Conservation (phyloP, 2,888 invertebrate genomes). For the Eupeodes latifasciatus region DNA sequence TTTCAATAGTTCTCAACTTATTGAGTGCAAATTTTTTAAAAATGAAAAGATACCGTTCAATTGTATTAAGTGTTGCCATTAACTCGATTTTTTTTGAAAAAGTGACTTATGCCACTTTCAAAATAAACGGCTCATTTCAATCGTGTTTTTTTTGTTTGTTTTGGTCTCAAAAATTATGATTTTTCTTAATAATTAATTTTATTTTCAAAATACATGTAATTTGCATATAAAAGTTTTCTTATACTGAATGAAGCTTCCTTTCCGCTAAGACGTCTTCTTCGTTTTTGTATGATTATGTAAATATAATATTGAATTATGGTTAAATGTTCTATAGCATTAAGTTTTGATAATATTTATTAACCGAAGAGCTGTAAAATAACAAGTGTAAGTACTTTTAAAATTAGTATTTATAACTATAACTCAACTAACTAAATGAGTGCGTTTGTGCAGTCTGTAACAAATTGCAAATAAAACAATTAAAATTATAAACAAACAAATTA, state of each 20-base stretch:
- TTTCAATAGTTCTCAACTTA: no score
- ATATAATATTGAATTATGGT: slow-evolving; percentile 26
- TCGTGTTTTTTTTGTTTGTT: slow-evolving; percentile 1
- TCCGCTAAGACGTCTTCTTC: slow-evolving; percentile 43
- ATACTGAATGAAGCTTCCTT: slow-evolving; percentile 52
- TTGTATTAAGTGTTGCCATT: no score
- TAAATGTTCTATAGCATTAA: slow-evolving; percentile 56
- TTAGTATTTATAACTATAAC: slow-evolving; percentile 32
- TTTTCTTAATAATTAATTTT: slow-evolving; percentile 9
- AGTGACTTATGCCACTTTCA: no score
- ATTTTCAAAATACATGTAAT: slow-evolving; percentile 36
- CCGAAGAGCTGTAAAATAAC: slow-evolving; percentile 71
- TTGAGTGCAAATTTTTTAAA: no score
- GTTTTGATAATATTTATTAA: slow-evolving; percentile 67
- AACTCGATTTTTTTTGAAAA: no score
- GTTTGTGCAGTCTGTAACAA: slow-evolving; percentile 65
- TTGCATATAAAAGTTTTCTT: not conserved
- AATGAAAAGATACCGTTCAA: no score
- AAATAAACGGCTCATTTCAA: no score
- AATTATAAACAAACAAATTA: slow-evolving; percentile 52
- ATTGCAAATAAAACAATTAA: slow-evolving; percentile 65
- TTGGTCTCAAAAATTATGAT: slow-evolving; percentile 51
- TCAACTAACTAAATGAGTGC: slow-evolving; percentile 56
- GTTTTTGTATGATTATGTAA: slow-evolving; percentile 16
- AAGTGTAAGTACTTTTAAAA: slow-evolving; percentile 41